These are phyloP conservation scores for Drosophila colorata DNA, from an alignment of 2,888 invertebrate genomes.

Conservation along the genomic window DNA sequence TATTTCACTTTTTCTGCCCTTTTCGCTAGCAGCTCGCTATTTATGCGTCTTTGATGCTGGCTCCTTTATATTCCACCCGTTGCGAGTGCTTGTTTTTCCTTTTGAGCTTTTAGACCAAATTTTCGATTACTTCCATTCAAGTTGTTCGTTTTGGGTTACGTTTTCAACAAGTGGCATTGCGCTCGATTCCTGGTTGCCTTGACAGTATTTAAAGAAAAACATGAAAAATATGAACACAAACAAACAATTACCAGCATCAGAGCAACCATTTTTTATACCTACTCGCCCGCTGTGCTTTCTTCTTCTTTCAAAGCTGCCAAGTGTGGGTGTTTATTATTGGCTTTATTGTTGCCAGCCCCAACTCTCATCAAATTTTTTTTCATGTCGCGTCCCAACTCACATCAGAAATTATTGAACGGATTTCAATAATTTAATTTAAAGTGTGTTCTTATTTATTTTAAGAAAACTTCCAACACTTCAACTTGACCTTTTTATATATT, in stretches of 20 bases:
- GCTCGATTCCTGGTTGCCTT: conserved; percentile 16
- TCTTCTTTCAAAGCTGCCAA: conserved; percentile 14
- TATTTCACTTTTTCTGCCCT: conserved; percentile 16
- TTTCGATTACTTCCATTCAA: conserved; percentile 60
- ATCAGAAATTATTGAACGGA: not conserved
- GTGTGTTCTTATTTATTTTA: not conserved
- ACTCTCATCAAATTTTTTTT: conserved; percentile 27
- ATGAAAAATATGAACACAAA: conserved; percentile 49
- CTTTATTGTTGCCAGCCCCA: conserved; percentile 9
- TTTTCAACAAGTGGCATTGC: conserved; percentile 48
- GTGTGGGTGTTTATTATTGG: conserved; percentile 27
- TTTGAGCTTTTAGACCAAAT: conserved; percentile 26
- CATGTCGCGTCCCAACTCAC: not conserved
- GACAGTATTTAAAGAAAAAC: conserved; percentile 40
- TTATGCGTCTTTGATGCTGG: conserved; percentile 52
- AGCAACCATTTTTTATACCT: conserved; percentile 3
- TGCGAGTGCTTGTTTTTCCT: not conserved
- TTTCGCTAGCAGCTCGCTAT: conserved; percentile 30
- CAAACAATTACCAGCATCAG: conserved; percentile 43
- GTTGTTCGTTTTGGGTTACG: conserved; percentile 43
- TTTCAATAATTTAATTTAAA: not conserved
- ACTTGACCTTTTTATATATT: not conserved
- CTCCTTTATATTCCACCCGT: conserved; percentile 2
- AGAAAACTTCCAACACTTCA: not conserved
- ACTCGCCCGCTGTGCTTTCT: conserved; percentile 1